phyloP scores from a whole-genome alignment of 2,888 invertebrate genomes.

The Mylabris sibirica region DNA sequence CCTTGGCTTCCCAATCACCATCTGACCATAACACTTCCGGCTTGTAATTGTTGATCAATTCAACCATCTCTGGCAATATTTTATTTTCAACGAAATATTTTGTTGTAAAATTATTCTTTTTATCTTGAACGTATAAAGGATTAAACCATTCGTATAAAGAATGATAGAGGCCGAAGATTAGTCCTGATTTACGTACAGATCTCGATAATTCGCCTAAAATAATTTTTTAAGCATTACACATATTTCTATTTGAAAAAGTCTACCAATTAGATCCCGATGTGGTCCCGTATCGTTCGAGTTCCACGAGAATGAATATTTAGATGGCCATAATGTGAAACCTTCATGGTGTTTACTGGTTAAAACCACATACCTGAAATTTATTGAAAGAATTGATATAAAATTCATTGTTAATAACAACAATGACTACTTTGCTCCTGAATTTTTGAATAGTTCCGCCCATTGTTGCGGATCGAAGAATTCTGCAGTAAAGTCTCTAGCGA shows the following conservation, averaged over 20 bases:
- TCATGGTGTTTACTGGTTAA: conserved; percentile 90
- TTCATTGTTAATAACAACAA: neutral
- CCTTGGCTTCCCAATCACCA: conserved; percentile 91
- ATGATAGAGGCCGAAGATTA: conserved; percentile 86
- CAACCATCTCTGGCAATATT: conserved; percentile 82
- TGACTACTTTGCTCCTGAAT: conserved; percentile 83
- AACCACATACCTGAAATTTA: conserved; percentile 73
- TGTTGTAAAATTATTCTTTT: conserved; percentile 68
- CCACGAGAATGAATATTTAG: conserved; percentile 83
- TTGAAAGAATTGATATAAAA: conserved; percentile 1
- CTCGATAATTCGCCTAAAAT: conserved; percentile 70
- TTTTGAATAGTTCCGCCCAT: conserved; percentile 84
- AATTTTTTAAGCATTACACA: no score
- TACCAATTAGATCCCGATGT: conserved; percentile 50
- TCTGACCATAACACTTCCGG: conserved; percentile 92
- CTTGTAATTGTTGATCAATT: conserved; percentile 72
- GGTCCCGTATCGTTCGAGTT: conserved; percentile 66
- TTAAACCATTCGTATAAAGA: conserved; percentile 90
- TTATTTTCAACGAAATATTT: conserved; percentile 75
- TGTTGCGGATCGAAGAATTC: conserved; percentile 85
- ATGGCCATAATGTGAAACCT: conserved; percentile 86
- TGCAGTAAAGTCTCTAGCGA: conserved; percentile 86
- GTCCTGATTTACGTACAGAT: conserved; percentile 68
- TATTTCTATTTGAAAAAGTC: neutral
- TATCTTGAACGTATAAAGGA: conserved; percentile 79